phyloP scores from a whole-genome alignment of 1,140 invertebrate species.

The Cecropterus lyciades region DNA sequence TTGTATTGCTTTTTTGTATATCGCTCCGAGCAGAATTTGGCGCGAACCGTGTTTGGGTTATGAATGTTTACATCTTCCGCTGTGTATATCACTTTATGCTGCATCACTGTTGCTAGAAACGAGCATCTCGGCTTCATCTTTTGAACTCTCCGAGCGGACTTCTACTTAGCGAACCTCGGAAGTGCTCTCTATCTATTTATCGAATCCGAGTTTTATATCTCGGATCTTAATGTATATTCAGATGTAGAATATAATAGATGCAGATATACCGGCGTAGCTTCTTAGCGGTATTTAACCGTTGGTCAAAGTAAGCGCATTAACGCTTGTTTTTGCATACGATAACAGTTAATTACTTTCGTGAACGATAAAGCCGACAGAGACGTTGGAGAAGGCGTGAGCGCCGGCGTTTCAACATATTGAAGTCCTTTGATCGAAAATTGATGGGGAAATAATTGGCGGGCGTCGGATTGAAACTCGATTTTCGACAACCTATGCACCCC shows the following conservation, averaged over 20 bases:
- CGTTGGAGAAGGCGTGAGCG: constrained; percentile 26
- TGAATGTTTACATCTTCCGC: constrained; percentile 37
- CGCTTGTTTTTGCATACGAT: constrained; percentile 27
- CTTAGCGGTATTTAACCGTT: constrained; percentile 33
- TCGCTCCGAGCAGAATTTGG: constrained; percentile 45
- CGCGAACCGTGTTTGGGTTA: constrained; percentile 37
- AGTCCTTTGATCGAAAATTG: constrained; percentile 52
- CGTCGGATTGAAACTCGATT: constrained; percentile 38
- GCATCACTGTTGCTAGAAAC: constrained; percentile 20
- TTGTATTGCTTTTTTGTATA: constrained; percentile 49
- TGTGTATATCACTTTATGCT: constrained; percentile 23
- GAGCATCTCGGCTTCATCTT: constrained; percentile 9
- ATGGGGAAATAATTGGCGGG: constrained; percentile 56
- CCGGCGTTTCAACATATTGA: constrained; percentile 43
- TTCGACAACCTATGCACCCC: constrained; percentile 44
- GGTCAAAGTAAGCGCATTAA: constrained; percentile 26
- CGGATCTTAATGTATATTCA: constrained; percentile 29
- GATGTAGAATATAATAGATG: constrained; percentile 22
- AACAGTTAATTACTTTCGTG: constrained; percentile 28
- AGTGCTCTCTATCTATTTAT: constrained; percentile 22
- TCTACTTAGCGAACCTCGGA: not conserved
- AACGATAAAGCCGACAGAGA: constrained; percentile 22
- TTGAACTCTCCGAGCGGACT: constrained; percentile 21
- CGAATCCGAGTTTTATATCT: constrained; percentile 16
- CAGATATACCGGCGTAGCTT: constrained; percentile 12